Evolutionary conservation across 2,797 vertebrate species (phyloP), one percentile per base, ranked within the genome.

Genomic region (Gallinago stenura): DNA sequence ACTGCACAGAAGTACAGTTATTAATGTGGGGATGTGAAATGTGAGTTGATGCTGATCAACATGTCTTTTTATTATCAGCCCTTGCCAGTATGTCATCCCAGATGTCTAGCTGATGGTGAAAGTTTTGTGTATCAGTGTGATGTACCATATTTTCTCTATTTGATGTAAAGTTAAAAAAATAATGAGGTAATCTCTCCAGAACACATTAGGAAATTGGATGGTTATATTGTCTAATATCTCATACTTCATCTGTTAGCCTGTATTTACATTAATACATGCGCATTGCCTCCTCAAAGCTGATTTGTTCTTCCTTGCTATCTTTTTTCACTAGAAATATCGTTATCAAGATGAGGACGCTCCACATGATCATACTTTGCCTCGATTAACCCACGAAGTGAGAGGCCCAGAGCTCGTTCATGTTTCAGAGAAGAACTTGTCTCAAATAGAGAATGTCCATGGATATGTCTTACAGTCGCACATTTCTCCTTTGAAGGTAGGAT

Each of bases 371-470:
- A 98, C 98, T 64, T 99, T 99, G 97, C 99, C 99, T 89, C 98
- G 98, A 85, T 98, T 99, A 95, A 99, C 99, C 79, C 98, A 99
- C 0, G 99, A 99, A 97, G 98, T 99, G 75, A 98, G 98, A 78
- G 98, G 99, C 16, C 99, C 99, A 2, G 99, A 99, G 95, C 98
- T 99, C 10, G 99, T 99, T 94, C 99, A 99, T 2, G 98, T 99
- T 66, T 99, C 99, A 3, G 99, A 99, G 97, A 99, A 99, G 98
- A 99, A 99, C 97, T 97, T 99, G 61, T 99, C 99, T 24, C 99
- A 99, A 96, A 99, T 99, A 88, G 99, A 99, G 98, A 99, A 99
- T 77, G 99, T 99, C 85, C 99, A 99, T 21, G 99, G 99, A 97
- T 99, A 99, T 5, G 99, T 99, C 93, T 98, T 99, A 56, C 99